Evolutionary conservation across 2,888 invertebrate species (phyloP), one percentile per base, ranked within the genome.

Genomic region (Platycheirus rosarum): DNA sequence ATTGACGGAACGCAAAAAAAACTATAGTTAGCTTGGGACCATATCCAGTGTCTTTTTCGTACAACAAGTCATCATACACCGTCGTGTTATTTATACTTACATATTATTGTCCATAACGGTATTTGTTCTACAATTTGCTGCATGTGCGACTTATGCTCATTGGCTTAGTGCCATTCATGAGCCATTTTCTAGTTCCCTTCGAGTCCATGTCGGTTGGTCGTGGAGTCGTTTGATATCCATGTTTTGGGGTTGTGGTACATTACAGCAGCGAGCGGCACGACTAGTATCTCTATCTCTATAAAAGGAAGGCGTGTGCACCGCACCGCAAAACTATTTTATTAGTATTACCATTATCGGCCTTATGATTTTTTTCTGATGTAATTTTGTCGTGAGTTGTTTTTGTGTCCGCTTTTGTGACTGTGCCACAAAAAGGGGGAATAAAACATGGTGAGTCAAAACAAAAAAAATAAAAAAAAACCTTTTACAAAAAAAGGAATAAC

Each of bases 291-390:
- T 40, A 76, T 55, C n/a, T 60, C 60, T 46, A 7, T 55, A 49
- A 32, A 65, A 74, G 68, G 40, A 74, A 79, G 79, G 79, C 68
- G 62, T 79, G 74, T 79, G 68, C 74, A 63, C 42, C 20, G 55
- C 63, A 74, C 42, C 74, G 42, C 69, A 68, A 79, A 69, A 55
- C 55, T 57, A 63, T 79, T 79, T 79, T 79, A 63, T 68, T 73
- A 78, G 73, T 73, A 68, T 69, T 79, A 35, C 74, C 26, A 74
- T 74, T 79, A 63, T 74, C 55, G 74, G 74, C 57, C 68, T 63
- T 44, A 29, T 62, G 2, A 6, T 73, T 77, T 73, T 70, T 57
- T 60, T 60, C 29, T 66, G 9, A 62, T 69, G 69, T 62, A 75
- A 75, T 75, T 71, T 42, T 66, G 51, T 77, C 71, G 71, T 78